These are phyloP conservation scores for Xyrauchen texanus DNA, from an alignment of 2,113 vertebrate genomes.

Conservation along the genomic window DNA sequence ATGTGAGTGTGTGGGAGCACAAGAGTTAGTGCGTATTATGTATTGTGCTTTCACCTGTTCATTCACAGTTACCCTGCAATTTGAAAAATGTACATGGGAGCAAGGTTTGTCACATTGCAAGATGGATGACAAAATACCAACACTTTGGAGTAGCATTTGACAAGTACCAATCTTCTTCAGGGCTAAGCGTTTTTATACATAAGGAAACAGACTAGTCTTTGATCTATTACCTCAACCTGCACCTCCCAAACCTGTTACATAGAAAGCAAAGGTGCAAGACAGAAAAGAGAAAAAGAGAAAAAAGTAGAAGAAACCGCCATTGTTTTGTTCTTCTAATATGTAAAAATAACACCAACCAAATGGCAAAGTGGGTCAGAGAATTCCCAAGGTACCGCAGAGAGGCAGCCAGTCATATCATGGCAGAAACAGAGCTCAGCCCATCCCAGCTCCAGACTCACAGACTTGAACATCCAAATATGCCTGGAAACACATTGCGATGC, in stretches of 20 bases:
- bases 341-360: constrained; percentile 76
- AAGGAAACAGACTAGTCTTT: background rate
- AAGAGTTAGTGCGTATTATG: background rate
- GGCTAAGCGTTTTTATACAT: background rate
- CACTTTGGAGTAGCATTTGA: background rate
- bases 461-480: background rate
- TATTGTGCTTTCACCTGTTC: background rate
- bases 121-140: constrained; percentile 58
- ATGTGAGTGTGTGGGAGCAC: background rate
- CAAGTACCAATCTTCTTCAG: background rate
- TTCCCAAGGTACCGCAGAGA: constrained; percentile 64
- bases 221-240: constrained; percentile 23
- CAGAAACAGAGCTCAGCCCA: constrained; percentile 57
- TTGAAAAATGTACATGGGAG: background rate
- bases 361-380: constrained; percentile 78
- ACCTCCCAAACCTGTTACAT: background rate
- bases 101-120: constrained; percentile 33
- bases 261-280: background rate
- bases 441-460: constrained; percentile 50
- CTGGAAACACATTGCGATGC: background rate
- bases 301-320: constrained; percentile 43
- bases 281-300: constrained; percentile 3
- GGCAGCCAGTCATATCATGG: constrained; percentile 56
- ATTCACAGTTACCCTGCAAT: background rate
- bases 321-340: constrained; percentile 71